Percentiles rank a stretch among this genome's conserved stretches.
Conservation (phyloP, 2,113 vertebrate genomes). For the Typhlomys cinereus region DNA sequence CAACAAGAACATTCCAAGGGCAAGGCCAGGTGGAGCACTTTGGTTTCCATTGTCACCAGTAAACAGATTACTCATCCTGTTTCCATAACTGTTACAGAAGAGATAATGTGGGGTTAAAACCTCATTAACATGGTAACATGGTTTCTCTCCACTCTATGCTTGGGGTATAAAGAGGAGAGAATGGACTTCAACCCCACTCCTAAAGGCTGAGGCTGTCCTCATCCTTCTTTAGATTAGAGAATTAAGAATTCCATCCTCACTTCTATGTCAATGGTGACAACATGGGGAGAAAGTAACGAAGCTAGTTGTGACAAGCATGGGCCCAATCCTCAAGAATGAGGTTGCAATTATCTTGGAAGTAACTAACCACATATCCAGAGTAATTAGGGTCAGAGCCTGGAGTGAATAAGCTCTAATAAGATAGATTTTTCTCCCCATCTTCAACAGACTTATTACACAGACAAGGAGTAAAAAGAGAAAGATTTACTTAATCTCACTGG, state of each 20-base stretch:
- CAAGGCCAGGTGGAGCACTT: background rate
- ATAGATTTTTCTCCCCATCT: background rate
- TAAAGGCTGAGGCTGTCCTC: background rate
- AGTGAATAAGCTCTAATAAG: too few species aligned
- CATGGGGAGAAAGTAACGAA: background rate
- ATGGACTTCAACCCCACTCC: background rate
- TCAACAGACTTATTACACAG: background rate
- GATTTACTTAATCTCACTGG: background rate
- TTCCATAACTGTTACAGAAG: background rate
- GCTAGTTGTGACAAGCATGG: background rate
- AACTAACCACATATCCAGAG: background rate
- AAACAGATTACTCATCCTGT: background rate
- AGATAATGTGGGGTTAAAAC: background rate
- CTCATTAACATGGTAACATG: background rate
- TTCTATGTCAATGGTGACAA: background rate
- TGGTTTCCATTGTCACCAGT: background rate
- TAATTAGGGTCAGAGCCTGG: background rate
- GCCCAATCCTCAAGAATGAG: fast-evolving
- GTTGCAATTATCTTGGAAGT: background rate
- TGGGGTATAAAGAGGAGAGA: background rate
- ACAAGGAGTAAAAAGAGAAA: background rate
- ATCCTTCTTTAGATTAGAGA: background rate
- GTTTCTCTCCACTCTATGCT: too few species aligned
- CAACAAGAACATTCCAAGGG: background rate
- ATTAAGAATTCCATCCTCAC: background rate